These are phyloP conservation scores for Dallia pectoralis DNA, from an alignment of 2,797 vertebrate genomes.

Conservation along the genomic window DNA sequence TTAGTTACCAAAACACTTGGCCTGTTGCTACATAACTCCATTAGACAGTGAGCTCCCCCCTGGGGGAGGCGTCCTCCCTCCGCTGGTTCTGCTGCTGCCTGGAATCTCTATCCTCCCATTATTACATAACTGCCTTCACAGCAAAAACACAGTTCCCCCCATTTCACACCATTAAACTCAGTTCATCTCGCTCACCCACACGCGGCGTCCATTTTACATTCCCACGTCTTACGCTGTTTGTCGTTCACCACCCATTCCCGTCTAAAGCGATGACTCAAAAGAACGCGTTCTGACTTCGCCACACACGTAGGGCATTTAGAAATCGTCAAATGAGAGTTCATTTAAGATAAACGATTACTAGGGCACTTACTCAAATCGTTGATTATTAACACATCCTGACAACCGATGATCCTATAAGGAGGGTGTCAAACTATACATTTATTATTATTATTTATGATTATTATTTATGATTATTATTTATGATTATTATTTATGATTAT, in stretches of 20 bases:
- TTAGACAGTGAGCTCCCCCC: conserved; percentile 35
- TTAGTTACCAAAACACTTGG: conserved; percentile 36
- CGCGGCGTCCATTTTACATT: neutral
- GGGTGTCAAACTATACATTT: no score
- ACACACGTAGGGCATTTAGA: neutral
- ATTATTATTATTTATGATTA: no score
- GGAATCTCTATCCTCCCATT: conserved; percentile 24
- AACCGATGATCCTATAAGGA: no score
- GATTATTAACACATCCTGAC: neutral
- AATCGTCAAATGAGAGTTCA: neutral
- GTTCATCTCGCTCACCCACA: conserved; percentile 1
- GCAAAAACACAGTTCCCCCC: conserved; percentile 20
- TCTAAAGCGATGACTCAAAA: neutral
- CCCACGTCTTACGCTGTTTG: neutral
- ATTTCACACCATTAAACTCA: conserved; percentile 26
- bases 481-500: no score
- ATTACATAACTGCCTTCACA: conserved; percentile 41
- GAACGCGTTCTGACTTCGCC: neutral
- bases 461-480: no score
- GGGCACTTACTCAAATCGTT: neutral
- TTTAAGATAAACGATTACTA: neutral
- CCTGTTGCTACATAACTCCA: conserved; percentile 33
- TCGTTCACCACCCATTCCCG: neutral
- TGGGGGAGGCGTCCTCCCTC: neutral
- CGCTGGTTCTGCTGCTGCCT: conserved; percentile 20